Evolutionary conservation across 2,113 vertebrate species (phyloP), one percentile per base, ranked within the genome.

Genomic region (Myrmecobius fasciatus): DNA sequence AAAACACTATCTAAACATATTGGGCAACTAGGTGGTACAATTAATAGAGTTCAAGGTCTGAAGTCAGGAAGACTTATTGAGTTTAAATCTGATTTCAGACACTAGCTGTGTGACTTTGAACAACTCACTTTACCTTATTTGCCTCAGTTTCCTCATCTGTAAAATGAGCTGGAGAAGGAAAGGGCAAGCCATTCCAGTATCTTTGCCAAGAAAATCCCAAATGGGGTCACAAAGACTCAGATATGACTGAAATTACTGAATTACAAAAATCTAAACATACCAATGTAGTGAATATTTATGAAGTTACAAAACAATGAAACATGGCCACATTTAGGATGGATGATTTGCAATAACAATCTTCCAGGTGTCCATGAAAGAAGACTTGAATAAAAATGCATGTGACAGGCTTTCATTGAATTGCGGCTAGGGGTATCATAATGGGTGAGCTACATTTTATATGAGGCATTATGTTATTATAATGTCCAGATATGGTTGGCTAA

Each of bases 241-340:
- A 67, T 12, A 67, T 14, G 4, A 67, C 31, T n/a, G 56, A 60
- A 60, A 60, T 4, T 2, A 60, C 56, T 14, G 28, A 67, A 67
- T 31, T 17, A 36, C 12, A 67, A 67, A 67, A 67, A 93, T 93
- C 93, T 94, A 60, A 95, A 48, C 43, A 67, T 97, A 91, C 91
- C 92, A 93, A 51, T 51, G 95, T 53, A 36, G 75, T 91, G 49
- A 36, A 31, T 67, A 91, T 90, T 91, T 53, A 10, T 96, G 91
- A 96, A 98, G 96, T 96, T 11, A 17, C 54, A 67, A 46, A 51
- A 94, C 46, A 93, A 22, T 52, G 91, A 93, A 97, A 93, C 48
- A 92, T 14, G 48, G 89, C 36, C 53, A 43, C 6, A 22, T 96
- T 91, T 93, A 92, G 47, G 43, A 36, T 83, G 36, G 26, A 91